Conservation (phyloP, 2,888 invertebrate species). For the Ganaspis brasiliensis region DNA sequence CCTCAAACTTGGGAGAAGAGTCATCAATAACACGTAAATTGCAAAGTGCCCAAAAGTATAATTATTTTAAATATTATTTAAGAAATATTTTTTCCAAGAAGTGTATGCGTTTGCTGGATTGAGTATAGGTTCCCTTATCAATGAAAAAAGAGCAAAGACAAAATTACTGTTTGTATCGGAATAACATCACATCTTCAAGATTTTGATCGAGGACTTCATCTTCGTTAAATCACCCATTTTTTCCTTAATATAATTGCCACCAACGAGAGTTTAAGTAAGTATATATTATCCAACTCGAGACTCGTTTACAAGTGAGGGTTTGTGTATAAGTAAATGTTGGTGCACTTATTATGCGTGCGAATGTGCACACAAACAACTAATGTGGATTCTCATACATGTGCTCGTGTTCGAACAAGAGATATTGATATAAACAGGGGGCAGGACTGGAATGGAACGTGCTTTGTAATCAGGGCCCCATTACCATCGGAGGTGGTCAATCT, state of each 20-base stretch:
- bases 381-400: conserved; percentile 60
- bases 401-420: conserved; percentile 71
- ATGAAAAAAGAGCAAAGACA: conserved; percentile 1
- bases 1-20: too few relatives aligned
- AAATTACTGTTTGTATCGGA: conserved; percentile 3
- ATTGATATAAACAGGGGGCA: conserved; percentile 80
- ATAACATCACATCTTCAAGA: conserved; percentile 28
- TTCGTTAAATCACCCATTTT: conserved; percentile 37
- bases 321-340: background rate
- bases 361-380: conserved; percentile 52
- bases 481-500: conserved; percentile 79
- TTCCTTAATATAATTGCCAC: conserved; percentile 34
- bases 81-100: conserved; percentile 6
- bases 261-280: conserved; percentile 42
- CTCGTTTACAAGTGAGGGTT: conserved; percentile 42
- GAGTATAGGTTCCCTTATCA: background rate
- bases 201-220: conserved; percentile 39
- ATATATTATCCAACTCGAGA: conserved; percentile 34
- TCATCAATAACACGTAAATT: background rate
- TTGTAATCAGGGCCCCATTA: conserved; percentile 79
- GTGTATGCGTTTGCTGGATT: background rate
- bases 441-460: conserved; percentile 74
- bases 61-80: conserved; percentile 18
- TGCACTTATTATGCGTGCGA: conserved; percentile 40
- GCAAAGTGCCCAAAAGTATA: background rate